Evolutionary conservation across 1,140 invertebrate species (phyloP), one percentile per base, ranked within the genome.

Genomic region (Trachymyrmex septentrionalis): DNA sequence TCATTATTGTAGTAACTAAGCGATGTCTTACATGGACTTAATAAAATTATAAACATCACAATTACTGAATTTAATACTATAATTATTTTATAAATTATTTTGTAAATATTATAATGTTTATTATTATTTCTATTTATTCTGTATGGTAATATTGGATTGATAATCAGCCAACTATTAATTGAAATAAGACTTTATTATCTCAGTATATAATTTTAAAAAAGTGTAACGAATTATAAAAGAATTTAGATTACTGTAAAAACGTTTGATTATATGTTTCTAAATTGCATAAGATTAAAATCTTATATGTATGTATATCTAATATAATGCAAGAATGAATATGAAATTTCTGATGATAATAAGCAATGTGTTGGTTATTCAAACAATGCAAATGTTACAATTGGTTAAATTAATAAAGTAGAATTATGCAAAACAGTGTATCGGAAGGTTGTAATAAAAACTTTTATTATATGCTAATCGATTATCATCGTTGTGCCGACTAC

Each of bases 391-490:
- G 34, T 55, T 69, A 50, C 77, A 57, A 71, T 27, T 44, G 50
- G 14, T 14, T 14, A 57, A 30, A 44, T 71, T 81, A 57, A 71
- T 30, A 71, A 81, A 59, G 55, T 57, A 21, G 10, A n/a, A 44
- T 81, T 34, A 57, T 81, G 10, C n/a, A 12, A 21, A 30, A 48
- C 19, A 14, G 44, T 24, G 57, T 44, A 21, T 57, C 14, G 64
- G 67, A 71, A 69, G 30, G 10, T 80, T 30, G 30, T 72, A 59
- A 71, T 71, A 50, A 81, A 53, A 81, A 10, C 66, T 44, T 44
- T 71, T 21, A 34, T 50, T 53, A 44, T 71, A 24, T 57, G 53
- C 21, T 72, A 71, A 57, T 81, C 66, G 66, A 72, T 21, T 61
- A 53, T 50, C 34, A 57, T 44, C 16, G 55, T 78, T 64, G n/a